Conservation (phyloP, 2,113 vertebrate species). For the Ctenodactylus gundi region DNA sequence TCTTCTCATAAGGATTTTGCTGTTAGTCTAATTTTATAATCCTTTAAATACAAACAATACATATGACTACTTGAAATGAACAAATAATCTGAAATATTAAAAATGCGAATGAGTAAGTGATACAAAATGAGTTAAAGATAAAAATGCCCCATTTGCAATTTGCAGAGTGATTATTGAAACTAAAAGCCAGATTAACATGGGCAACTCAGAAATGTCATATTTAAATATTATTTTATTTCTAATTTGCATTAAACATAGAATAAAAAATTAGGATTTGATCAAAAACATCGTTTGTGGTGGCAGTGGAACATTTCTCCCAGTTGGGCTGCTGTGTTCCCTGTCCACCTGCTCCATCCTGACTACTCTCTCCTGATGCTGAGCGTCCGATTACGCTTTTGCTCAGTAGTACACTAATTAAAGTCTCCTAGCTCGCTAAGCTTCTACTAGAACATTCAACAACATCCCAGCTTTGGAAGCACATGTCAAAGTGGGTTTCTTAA, state of each 20-base stretch:
- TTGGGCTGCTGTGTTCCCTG: not conserved
- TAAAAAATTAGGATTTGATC: not conserved
- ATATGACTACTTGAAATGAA: not conserved
- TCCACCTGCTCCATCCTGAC: slow-evolving; percentile 30
- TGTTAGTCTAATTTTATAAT: not conserved
- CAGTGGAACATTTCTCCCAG: not conserved
- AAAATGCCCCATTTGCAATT: not conserved
- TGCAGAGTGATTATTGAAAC: not conserved
- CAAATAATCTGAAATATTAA: not conserved
- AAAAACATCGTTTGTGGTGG: too few species aligned
- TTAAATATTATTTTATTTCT: not conserved
- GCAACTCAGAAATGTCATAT: not conserved
- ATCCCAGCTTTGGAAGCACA: not conserved
- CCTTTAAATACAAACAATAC: not conserved
- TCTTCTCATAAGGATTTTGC: not conserved
- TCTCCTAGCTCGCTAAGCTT: not conserved
- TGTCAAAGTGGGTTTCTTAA: slow-evolving; percentile 36
- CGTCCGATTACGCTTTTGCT: not conserved
- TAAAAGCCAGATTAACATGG: not conserved
- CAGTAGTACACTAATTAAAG: slow-evolving; percentile 42
- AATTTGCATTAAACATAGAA: not conserved
- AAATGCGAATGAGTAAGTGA: not conserved
- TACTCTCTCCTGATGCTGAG: not conserved
- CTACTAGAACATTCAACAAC: slow-evolving; percentile 2
- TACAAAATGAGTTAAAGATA: not conserved